Percentiles rank a stretch among this genome's conserved stretches.
These are phyloP conservation scores for Agonopterix heracliana DNA, from an alignment of 2,888 invertebrate genomes.

Conservation along the genomic window DNA sequence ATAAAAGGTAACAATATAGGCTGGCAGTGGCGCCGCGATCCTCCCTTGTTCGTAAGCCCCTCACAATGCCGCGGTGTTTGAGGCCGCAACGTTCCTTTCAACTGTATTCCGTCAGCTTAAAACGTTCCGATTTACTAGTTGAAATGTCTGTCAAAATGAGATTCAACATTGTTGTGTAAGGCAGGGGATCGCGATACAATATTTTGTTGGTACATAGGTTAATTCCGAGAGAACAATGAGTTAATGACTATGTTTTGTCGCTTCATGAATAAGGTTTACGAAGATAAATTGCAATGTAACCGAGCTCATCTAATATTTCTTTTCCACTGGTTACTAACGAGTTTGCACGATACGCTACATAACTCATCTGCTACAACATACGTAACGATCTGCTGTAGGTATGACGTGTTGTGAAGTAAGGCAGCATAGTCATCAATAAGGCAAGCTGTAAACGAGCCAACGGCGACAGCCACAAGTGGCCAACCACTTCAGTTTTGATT, in stretches of 20 bases:
- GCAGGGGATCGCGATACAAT: conserved; percentile 4
- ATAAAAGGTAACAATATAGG: conserved; percentile 66
- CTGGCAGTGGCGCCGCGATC: conserved; percentile 13
- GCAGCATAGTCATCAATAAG: no score
- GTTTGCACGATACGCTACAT: not conserved
- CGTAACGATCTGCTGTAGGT: no score
- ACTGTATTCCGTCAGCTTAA: not conserved
- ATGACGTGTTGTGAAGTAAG: no score
- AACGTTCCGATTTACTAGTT: conserved; percentile 4
- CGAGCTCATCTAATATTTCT: not conserved
- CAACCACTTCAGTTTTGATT: no score
- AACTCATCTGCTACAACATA: no score
- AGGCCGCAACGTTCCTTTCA: not conserved
- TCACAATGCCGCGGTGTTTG: not conserved
- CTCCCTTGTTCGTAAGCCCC: not conserved
- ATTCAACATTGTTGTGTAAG: conserved; percentile 7
- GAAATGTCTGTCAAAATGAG: conserved; percentile 5
- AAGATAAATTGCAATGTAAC: conserved; percentile 1
- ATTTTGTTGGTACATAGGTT: conserved; percentile 4
- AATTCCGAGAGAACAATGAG: conserved; percentile 5
- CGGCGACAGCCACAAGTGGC: no score
- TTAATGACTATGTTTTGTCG: conserved; percentile 1
- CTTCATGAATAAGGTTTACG: conserved; percentile 2
- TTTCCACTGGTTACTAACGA: not conserved
- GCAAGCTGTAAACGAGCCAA: no score